Conservation (phyloP, 2,888 invertebrate genomes). For the Drosophila subquinaria region DNA sequence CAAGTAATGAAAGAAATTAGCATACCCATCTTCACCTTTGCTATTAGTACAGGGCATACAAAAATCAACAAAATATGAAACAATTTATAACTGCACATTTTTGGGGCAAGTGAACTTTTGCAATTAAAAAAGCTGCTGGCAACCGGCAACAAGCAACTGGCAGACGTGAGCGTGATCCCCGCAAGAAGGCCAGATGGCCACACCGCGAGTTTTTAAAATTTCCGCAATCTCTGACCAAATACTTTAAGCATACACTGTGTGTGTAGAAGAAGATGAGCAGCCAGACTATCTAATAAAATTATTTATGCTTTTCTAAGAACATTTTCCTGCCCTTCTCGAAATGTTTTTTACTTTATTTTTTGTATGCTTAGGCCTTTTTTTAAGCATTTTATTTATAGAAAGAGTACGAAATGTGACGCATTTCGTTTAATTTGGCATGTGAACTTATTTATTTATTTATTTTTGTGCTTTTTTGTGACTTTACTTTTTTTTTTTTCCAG, state of each 20-base stretch:
- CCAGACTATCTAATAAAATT: slow-evolving; percentile 54
- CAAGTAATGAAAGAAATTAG: background rate
- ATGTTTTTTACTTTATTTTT: background rate
- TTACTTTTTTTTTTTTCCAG: slow-evolving; percentile 33
- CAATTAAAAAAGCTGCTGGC: slow-evolving; percentile 60
- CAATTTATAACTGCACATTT: slow-evolving; percentile 51
- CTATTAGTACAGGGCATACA: background rate
- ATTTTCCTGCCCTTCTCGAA: slow-evolving; percentile 53
- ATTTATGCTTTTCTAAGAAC: slow-evolving; percentile 61
- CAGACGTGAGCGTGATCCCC: slow-evolving; percentile 46
- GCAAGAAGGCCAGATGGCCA: slow-evolving; percentile 54
- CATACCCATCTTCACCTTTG: background rate
- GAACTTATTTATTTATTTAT: slow-evolving; percentile 55
- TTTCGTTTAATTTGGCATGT: slow-evolving; percentile 59
- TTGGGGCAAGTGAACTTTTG: slow-evolving; percentile 64
- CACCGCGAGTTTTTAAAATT: slow-evolving; percentile 31
- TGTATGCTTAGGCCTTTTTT: slow-evolving; percentile 38
- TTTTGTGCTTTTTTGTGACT: slow-evolving; percentile 22
- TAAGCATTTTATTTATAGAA: slow-evolving; percentile 61
- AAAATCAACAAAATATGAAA: slow-evolving; percentile 35
- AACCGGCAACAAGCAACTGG: slow-evolving; percentile 38
- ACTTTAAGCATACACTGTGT: slow-evolving; percentile 16
- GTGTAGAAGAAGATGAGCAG: background rate
- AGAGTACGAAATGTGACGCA: slow-evolving; percentile 62
- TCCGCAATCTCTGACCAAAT: slow-evolving; percentile 52